Evolutionary conservation across 64 coral and sea anemone genomes (phyloP), one percentile per base, ranked within the genome.

Genomic region (Cladopsammia gracilis): DNA sequence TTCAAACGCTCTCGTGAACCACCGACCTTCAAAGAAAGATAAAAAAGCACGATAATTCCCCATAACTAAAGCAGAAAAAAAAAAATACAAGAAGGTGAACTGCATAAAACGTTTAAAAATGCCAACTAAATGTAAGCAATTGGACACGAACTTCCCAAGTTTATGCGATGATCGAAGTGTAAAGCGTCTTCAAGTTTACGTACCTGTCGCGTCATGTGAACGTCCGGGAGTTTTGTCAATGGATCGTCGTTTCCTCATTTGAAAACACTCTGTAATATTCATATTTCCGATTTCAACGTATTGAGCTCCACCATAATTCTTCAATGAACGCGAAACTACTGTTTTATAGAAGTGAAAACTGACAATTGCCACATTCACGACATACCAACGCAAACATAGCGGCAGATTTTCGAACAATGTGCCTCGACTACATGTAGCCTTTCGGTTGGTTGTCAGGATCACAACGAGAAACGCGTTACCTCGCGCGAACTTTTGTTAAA

Each of bases 231-330:
- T 97, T 79, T 94, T 97, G 24, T 93, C 92, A 54, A 87, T 43
- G 25, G 95, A 97, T 70, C 95, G 92, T 79, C 92, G 74, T 68
- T 97, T 97, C 74, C 93, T 91, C 95, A 97, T 97, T 59, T 88
- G 95, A 80, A 94, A 94, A 73, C 87, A 87, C 45, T 97, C 95
- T 11, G 92, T 97, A 43, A 97, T 94, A 79, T 70, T 97, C 95
- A 97, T 94, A n/a, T 43, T 15, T 20, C 46, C 43, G 42, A 23
- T 49, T 20, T 67, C 3, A 49, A 50, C 9, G 8, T 23, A n/a
- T 22, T 23, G 5, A 84, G 12, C 60, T 13, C 34, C 9, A 84
- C 44, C 80, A 84, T 84, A 68, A 10, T 24, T 20, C 44, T 12
- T 5, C 45, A 67, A n/a, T n/a, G 10, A 67, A 84, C 19, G 42